A percentile compares a stretch with the other conserved stretches of the same genome.
Conservation (phyloP, 2,888 invertebrate species). For the Pseudoips prasinana region DNA sequence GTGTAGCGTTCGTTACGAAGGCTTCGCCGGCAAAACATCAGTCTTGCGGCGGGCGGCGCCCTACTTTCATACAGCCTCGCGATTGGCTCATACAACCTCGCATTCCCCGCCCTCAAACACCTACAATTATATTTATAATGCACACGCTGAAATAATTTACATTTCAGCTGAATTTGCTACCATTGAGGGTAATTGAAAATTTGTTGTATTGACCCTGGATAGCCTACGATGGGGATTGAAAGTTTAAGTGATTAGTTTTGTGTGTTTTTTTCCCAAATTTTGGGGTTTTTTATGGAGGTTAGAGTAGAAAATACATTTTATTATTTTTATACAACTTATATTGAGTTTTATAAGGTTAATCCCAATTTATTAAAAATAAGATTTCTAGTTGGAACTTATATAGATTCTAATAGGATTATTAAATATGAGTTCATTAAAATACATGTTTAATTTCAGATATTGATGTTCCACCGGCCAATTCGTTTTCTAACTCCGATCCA, state of each 20-base stretch:
- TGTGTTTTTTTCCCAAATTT: constrained; percentile 21
- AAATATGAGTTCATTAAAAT: no score
- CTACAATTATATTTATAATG: constrained; percentile 82
- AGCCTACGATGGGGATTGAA: constrained; percentile 54
- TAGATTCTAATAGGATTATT: no score
- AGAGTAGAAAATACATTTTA: no score
- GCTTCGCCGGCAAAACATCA: constrained; percentile 76
- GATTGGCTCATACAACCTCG: constrained; percentile 51
- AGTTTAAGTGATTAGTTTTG: constrained; percentile 63
- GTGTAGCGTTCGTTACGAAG: constrained; percentile 56
- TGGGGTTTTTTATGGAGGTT: constrained; percentile 19
- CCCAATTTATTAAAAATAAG: no score
- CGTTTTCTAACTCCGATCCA: no score
- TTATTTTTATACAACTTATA: no score
- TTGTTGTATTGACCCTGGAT: constrained; percentile 77
- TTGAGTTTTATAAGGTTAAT: no score
- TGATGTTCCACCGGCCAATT: no score
- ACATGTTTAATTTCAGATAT: no score
- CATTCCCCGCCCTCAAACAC: constrained; percentile 67
- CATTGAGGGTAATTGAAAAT: constrained; percentile 80
- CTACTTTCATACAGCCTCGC: constrained; percentile 48
- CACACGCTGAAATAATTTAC: constrained; percentile 80
- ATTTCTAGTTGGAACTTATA: no score
- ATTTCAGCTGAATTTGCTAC: constrained; percentile 81
- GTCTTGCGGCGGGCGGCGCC: constrained; percentile 71